Percentiles rank a stretch among this genome's conserved stretches.
phyloP scores from a whole-genome alignment of 2,888 invertebrate genomes.

The Spodoptera littoralis region DNA sequence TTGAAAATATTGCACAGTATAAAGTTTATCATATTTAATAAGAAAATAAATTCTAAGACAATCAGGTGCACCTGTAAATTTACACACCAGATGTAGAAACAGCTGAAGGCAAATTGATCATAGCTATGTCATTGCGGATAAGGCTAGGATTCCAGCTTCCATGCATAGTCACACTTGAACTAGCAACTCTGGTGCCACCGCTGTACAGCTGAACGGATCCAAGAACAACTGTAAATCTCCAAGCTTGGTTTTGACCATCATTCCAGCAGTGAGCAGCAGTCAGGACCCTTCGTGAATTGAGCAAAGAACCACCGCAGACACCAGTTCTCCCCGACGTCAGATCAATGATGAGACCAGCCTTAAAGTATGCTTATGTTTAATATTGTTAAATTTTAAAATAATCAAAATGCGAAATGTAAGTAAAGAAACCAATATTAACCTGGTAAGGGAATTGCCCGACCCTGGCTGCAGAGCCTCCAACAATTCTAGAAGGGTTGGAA shows the following conservation, averaged over 20 bases:
- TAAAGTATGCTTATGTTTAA: background rate
- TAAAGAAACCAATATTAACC: conserved; percentile 29
- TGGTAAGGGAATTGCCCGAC: conserved; percentile 57
- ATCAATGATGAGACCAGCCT: conserved; percentile 58
- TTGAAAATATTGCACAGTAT: background rate
- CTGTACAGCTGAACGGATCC: conserved; percentile 23
- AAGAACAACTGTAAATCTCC: conserved; percentile 19
- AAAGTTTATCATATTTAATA: background rate
- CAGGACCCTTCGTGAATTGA: conserved; percentile 34
- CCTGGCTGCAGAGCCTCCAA: conserved; percentile 49
- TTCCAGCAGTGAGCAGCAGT: conserved; percentile 22
- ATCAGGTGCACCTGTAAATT: conserved; percentile 54
- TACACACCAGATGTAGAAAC: conserved; percentile 60
- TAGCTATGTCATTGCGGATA: conserved; percentile 70
- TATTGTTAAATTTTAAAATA: too few relatives aligned
- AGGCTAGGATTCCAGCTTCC: conserved; percentile 64
- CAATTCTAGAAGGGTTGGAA: conserved; percentile 42
- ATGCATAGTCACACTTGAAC: conserved; percentile 63
- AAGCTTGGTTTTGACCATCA: conserved; percentile 6
- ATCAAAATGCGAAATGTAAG: too few relatives aligned
- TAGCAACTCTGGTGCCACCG: conserved; percentile 65
- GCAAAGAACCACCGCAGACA: conserved; percentile 71
- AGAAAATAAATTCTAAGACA: conserved; percentile 8
- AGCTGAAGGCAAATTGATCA: conserved; percentile 57
- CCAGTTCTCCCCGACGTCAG: conserved; percentile 13